phyloP scores from a whole-genome alignment of 1,140 invertebrate genomes.

The Sycobia sp. region DNA sequence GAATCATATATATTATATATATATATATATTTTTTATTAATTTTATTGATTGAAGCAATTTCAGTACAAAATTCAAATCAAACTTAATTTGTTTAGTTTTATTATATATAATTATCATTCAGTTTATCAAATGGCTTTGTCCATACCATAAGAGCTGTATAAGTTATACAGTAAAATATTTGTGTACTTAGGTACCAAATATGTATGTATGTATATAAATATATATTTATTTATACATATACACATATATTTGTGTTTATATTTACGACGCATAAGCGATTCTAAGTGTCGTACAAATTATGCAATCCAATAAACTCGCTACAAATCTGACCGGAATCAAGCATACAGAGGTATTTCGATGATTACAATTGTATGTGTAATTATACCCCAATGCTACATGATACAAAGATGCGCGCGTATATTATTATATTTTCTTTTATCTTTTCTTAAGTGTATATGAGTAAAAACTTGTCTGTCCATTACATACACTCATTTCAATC shows the following conservation, averaged over 20 bases:
- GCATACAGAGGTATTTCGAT: background rate
- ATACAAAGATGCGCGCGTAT: conserved; percentile 2
- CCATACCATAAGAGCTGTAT: conserved; percentile 21
- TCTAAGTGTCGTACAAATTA: conserved; percentile 14
- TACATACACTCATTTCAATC: conserved; percentile 34
- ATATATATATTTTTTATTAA: conserved; percentile 16
- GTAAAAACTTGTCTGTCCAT: conserved; percentile 2
- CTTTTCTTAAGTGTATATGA: background rate
- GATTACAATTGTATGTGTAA: background rate
- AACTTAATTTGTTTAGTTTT: conserved; percentile 24
- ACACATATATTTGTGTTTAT: no score
- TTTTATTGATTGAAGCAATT: conserved; percentile 47
- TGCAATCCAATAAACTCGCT: conserved; percentile 29
- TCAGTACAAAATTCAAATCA: conserved; percentile 45
- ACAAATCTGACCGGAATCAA: conserved; percentile 35
- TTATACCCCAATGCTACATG: background rate
- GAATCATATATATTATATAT: no score
- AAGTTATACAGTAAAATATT: conserved; percentile 36
- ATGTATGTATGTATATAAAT: conserved; percentile 26
- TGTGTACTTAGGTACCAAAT: conserved; percentile 33
- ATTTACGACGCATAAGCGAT: conserved; percentile 26
- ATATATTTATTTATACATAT: no score
- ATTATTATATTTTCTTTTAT: background rate
- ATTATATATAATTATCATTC: conserved; percentile 30
- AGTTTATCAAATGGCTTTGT: conserved; percentile 30